phyloP scores from a whole-genome alignment of 2,888 invertebrate genomes.

The Pyrgus malvae region DNA sequence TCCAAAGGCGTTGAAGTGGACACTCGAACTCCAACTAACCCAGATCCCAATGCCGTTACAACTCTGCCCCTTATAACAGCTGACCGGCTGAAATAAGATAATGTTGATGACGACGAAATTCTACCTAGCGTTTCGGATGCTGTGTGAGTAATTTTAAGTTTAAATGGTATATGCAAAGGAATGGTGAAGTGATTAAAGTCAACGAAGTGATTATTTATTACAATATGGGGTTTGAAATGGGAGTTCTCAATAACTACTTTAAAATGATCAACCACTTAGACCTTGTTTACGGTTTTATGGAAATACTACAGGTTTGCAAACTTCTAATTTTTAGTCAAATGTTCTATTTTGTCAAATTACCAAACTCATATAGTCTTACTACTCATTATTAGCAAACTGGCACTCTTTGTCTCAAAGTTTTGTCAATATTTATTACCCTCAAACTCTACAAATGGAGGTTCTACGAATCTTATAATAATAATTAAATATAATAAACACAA shows the following conservation, averaged over 20 bases:
- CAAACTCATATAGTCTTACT: background rate
- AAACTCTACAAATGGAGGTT: constrained; percentile 38
- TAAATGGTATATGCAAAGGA: background rate
- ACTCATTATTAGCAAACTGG: constrained; percentile 8
- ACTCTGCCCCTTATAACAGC: constrained; percentile 98
- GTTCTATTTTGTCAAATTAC: background rate
- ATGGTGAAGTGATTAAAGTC: constrained; percentile 1
- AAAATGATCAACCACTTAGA: background rate
- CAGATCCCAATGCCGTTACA: constrained; percentile 93
- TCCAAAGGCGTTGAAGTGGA: constrained; percentile 96
- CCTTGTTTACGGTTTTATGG: background rate
- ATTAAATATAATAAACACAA: constrained; percentile 35
- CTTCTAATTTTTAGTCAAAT: background rate
- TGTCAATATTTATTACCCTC: constrained; percentile 13
- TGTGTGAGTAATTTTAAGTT: background rate
- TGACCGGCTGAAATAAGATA: constrained; percentile 88
- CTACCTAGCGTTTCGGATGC: constrained; percentile 3
- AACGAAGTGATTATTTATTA: background rate
- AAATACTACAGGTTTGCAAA: constrained; percentile 3
- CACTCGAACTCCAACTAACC: constrained; percentile 97
- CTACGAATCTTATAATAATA: constrained; percentile 31
- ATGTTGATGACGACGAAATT: constrained; percentile 1
- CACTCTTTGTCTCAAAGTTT: constrained; percentile 1
- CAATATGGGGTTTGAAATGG: background rate
- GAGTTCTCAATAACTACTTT: constrained; percentile 1